These are phyloP conservation scores for Ormia ochracea DNA, from an alignment of 2,888 invertebrate genomes.

Conservation along the genomic window DNA sequence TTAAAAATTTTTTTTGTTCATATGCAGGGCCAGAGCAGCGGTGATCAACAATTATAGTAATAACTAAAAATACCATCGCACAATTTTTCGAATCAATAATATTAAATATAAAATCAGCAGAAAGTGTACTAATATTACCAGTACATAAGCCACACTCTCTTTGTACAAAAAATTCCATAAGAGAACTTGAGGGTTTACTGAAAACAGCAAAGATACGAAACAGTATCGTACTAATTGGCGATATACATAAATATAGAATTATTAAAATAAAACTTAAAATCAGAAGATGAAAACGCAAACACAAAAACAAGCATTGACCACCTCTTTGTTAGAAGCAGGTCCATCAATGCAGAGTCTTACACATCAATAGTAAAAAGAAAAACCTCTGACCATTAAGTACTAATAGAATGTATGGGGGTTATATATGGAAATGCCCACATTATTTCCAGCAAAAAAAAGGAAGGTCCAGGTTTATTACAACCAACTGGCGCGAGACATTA, in stretches of 20 bases:
- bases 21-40: too few relatives aligned
- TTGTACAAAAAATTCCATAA: neutral
- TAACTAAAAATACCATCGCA: neutral
- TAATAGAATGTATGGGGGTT: neutral
- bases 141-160: neutral
- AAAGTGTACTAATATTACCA: neutral
- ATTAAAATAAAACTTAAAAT: too few relatives aligned
- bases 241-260: too few relatives aligned
- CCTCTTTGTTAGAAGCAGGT: neutral
- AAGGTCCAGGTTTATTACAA: neutral
- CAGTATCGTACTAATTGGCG: too few relatives aligned
- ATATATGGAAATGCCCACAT: too few relatives aligned
- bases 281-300: too few relatives aligned
- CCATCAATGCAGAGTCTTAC: neutral
- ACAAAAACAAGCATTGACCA: conserved; percentile 2
- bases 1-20: too few relatives aligned
- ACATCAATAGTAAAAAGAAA: neutral
- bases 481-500: neutral
- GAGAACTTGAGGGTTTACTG: neutral
- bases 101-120: neutral
- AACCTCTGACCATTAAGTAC: neutral
- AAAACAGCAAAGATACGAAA: neutral
- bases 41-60: too few relatives aligned
- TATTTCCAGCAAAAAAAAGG: neutral
- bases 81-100: neutral